These are phyloP conservation scores for Pyrocephalus nanus DNA, from an alignment of 2,797 vertebrate genomes.

Conservation along the genomic window DNA sequence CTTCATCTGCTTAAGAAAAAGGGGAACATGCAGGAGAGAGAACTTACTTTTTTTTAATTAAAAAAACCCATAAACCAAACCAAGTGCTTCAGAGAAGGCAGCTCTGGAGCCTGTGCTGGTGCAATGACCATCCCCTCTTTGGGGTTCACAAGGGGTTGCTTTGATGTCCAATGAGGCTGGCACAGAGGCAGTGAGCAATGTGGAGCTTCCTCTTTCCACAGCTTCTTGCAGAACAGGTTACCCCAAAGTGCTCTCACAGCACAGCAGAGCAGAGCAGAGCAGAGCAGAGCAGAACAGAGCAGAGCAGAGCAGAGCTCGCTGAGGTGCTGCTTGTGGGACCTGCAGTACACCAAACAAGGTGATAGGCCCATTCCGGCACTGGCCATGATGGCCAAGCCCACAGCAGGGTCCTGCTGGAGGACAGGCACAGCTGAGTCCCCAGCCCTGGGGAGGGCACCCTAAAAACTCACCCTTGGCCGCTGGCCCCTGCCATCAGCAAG, in stretches of 20 bases:
- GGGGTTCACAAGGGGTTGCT: not conserved
- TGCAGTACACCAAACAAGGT: accelerated
- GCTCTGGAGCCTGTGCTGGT: not conserved
- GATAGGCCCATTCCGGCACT: not conserved
- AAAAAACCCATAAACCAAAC: not conserved
- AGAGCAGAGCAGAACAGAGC: too few relatives aligned
- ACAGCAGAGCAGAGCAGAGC: too few relatives aligned
- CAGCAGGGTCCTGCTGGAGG: accelerated
- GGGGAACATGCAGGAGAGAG: not conserved
- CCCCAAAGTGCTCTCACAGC: accelerated
- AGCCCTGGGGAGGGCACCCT: not conserved
- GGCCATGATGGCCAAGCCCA: accelerated
- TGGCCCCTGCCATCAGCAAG: accelerated
- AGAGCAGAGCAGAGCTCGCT: not conserved
- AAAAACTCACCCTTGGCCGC: accelerated
- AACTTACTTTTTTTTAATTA: not conserved
- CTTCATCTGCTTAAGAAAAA: not conserved
- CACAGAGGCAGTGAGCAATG: not conserved
- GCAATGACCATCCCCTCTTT: not conserved
- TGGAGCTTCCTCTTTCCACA: not conserved
- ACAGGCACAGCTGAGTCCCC: not conserved
- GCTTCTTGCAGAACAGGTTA: not conserved
- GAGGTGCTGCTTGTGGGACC: accelerated
- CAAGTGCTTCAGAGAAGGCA: not conserved
- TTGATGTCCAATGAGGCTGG: not conserved